A percentile compares a stretch with the other conserved stretches of the same genome.
phyloP scores from a whole-genome alignment of 2,888 invertebrate species.

The Watsonalla binaria region DNA sequence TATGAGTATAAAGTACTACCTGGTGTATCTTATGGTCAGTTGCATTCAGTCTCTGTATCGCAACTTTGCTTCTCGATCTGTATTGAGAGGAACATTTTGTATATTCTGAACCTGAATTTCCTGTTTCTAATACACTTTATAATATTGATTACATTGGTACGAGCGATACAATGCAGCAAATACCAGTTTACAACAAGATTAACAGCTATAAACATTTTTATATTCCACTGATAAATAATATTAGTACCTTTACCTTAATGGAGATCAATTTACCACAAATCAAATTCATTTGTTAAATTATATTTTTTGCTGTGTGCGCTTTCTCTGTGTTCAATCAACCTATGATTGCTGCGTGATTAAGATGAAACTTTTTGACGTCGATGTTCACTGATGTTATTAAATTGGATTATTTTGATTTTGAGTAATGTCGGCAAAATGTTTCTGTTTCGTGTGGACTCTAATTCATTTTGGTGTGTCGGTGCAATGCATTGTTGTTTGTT shows the following conservation, averaged over 20 bases:
- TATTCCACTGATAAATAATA: no score
- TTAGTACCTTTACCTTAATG: not conserved
- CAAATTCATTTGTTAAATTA: not conserved
- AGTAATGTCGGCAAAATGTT: not conserved
- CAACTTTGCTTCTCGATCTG: no score
- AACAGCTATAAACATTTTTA: no score
- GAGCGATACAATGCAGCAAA: no score
- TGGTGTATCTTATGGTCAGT: no score
- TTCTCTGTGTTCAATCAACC: not conserved
- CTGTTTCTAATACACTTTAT: no score
- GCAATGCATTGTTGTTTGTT: slow-evolving; percentile 30
- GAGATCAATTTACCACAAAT: not conserved
- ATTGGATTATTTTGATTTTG: not conserved
- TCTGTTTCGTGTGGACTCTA: slow-evolving; percentile 23
- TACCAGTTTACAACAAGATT: no score
- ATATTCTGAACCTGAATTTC: no score
- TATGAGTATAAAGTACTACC: no score
- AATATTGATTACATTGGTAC: no score
- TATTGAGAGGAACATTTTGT: no score
- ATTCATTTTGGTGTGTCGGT: slow-evolving; percentile 25
- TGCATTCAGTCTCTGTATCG: no score
- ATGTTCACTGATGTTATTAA: not conserved
- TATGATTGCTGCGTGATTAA: not conserved
- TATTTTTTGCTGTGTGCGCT: not conserved
- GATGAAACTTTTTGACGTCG: not conserved